Percentiles rank a stretch among this genome's conserved stretches.
These are phyloP conservation scores for Adelphocoris suturalis DNA, from an alignment of 2,888 invertebrate species.

Conservation along the genomic window DNA sequence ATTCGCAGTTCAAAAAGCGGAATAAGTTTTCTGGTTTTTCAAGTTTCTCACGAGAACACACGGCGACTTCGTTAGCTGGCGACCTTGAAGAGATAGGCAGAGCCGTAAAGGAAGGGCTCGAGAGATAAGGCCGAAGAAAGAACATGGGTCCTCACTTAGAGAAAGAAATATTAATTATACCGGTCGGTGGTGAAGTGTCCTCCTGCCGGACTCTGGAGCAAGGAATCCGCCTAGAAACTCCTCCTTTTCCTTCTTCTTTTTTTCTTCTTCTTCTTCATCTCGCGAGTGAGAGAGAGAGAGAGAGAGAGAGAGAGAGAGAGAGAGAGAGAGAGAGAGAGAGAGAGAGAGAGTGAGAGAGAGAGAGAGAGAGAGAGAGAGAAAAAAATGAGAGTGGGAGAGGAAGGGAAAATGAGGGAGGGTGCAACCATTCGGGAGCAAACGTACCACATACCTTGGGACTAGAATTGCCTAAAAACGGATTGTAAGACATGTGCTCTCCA, in stretches of 20 bases:
- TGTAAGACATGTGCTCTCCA: not conserved
- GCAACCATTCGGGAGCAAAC: not conserved
- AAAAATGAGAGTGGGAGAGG: not conserved
- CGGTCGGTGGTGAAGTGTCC: constrained; percentile 13
- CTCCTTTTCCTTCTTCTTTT: not conserved
- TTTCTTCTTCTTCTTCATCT: no score
- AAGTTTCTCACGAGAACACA: not conserved
- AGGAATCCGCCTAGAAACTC: not conserved
- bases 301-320: no score
- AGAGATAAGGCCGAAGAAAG: constrained; percentile 47
- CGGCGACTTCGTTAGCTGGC: constrained; percentile 7
- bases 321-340: no score
- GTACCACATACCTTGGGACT: not conserved
- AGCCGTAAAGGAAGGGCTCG: constrained; percentile 39
- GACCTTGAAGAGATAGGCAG: constrained; percentile 47
- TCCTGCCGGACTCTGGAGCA: not conserved
- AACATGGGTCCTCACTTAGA: constrained; percentile 47
- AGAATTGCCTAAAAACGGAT: not conserved
- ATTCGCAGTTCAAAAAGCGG: not conserved
- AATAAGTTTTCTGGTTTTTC: not conserved
- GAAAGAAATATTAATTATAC: constrained; percentile 54
- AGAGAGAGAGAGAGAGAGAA: no score
- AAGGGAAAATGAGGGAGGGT: not conserved
- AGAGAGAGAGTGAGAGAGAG: no score
- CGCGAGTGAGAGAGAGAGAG: no score